Evolutionary conservation across 1,140 invertebrate species (phyloP), one percentile per base, ranked within the genome.

Genomic region (Drosophila mauritiana): DNA sequence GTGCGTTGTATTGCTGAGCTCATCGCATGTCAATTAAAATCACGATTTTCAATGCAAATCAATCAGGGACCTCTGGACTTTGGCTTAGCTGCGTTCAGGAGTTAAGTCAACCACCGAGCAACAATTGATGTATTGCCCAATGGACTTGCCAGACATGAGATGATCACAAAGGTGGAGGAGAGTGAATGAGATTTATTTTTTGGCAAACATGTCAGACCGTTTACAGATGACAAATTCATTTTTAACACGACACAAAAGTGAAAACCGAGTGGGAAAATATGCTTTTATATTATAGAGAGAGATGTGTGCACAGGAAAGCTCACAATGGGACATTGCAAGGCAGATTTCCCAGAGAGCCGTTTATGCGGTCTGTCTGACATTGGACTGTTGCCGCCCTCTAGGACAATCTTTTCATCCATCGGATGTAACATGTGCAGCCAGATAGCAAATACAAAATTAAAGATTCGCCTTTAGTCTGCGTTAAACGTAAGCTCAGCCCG

Each of bases 151-250:
- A 15, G 64, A 37, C 27, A 42, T 12, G 58, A 65, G 59, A 36
- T 53, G 59, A 65, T 68, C 61, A 31, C 43, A 52, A 68, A 43
- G 61, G 46, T 53, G 61, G 64, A 68, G 61, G 64, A 68, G 74
- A 55, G 49, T 52, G 49, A 68, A 61, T 63, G 54, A 58, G 53
- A 75, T 65, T 64, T 65, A 27, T 40, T 65, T 73, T 77, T 85
- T 85, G 75, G 76, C 86, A 86, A 90, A 86, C 86, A 86, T 86
- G 86, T 90, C 86, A 86, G 63, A 83, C 82, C 81, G 67, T 91
- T 91, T 91, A 91, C 78, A 61, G 80, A 91, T 91, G 88, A 91
- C 88, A 91, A 91, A 91, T 91, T 91, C 88, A 88, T 91, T 91
- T 91, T 91, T 91, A 91, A 91, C 80, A 89, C 69, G 84, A 70